Percentiles rank a stretch among this genome's conserved stretches.
phyloP scores from a whole-genome alignment of 1,140 invertebrate genomes.

The Macrobrachium rosenbergii region DNA sequence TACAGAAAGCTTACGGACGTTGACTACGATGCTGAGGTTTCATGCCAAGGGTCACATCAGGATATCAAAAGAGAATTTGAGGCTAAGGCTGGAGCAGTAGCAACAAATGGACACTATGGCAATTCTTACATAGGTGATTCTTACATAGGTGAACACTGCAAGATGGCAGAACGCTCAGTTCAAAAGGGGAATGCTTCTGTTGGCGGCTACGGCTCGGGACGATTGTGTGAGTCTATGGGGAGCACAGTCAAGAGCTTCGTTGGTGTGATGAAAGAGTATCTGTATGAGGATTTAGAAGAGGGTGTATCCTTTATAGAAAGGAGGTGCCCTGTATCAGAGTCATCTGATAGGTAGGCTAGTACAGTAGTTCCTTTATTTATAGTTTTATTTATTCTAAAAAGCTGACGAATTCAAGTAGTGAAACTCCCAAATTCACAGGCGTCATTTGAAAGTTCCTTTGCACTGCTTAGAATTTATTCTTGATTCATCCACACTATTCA shows the following conservation, averaged over 20 bases:
- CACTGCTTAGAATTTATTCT: too few relatives aligned
- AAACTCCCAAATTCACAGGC: too few relatives aligned
- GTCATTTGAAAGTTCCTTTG: too few relatives aligned
- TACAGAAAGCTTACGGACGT: neutral
- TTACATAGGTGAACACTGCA: too few relatives aligned
- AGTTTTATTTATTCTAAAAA: neutral
- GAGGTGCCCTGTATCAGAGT: conserved; percentile 74
- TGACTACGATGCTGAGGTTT: neutral
- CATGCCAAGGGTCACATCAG: neutral
- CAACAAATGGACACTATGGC: too few relatives aligned
- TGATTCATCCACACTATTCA: too few relatives aligned
- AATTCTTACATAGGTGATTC: too few relatives aligned
- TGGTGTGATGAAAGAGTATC: conserved; percentile 80
- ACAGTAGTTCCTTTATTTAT: neutral
- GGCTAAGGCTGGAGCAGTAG: too few relatives aligned
- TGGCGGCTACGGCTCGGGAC: neutral
- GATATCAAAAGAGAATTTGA: too few relatives aligned
- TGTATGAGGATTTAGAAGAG: conserved; percentile 80
- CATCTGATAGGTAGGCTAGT: conserved; percentile 71
- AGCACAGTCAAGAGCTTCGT: conserved; percentile 63
- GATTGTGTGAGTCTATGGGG: neutral
- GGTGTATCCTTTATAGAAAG: conserved; percentile 80
- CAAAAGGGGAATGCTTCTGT: too few relatives aligned
- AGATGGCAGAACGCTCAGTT: too few relatives aligned
- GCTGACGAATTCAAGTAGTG: neutral